phyloP scores from a whole-genome alignment of 2,888 invertebrate species.

The Lordiphosa fenestrarum region DNA sequence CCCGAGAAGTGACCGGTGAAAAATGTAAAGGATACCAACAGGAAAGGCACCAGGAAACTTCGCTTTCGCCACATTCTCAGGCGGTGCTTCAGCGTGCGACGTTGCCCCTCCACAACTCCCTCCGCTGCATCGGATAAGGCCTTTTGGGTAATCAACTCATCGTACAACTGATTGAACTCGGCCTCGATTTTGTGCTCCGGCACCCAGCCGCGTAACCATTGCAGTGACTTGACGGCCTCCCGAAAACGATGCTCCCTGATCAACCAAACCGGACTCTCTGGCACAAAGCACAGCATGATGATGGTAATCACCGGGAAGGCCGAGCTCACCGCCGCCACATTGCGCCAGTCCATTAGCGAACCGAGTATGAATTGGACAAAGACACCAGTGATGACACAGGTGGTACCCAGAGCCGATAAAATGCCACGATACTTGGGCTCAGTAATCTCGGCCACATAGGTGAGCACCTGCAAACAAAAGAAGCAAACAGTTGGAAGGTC shows the following conservation, averaged over 20 bases:
- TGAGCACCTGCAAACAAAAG: constrained; percentile 83
- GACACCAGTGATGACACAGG: constrained; percentile 88
- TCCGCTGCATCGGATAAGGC: constrained; percentile 67
- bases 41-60: constrained; percentile 86
- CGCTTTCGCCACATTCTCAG: constrained; percentile 82
- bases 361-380: constrained; percentile 89
- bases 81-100: constrained; percentile 49
- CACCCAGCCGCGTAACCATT: constrained; percentile 91
- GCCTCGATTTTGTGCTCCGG: constrained; percentile 82
- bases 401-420: constrained; percentile 86
- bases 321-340: constrained; percentile 86
- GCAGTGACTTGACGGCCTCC: constrained; percentile 86
- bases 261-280: constrained; percentile 92
- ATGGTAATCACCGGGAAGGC: constrained; percentile 85
- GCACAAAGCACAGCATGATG: constrained; percentile 85
- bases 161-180: constrained; percentile 78
- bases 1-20: constrained; percentile 89
- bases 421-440: constrained; percentile 88
- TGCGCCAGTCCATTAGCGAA: constrained; percentile 86
- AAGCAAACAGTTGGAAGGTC: constrained; percentile 6
- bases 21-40: constrained; percentile 85
- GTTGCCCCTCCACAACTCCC: constrained; percentile 32
- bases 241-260: constrained; percentile 84
- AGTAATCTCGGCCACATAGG: constrained; percentile 91
- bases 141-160: constrained; percentile 75